Conservation (phyloP, 2,888 invertebrate genomes). For the Drosophila bunnanda region DNA sequence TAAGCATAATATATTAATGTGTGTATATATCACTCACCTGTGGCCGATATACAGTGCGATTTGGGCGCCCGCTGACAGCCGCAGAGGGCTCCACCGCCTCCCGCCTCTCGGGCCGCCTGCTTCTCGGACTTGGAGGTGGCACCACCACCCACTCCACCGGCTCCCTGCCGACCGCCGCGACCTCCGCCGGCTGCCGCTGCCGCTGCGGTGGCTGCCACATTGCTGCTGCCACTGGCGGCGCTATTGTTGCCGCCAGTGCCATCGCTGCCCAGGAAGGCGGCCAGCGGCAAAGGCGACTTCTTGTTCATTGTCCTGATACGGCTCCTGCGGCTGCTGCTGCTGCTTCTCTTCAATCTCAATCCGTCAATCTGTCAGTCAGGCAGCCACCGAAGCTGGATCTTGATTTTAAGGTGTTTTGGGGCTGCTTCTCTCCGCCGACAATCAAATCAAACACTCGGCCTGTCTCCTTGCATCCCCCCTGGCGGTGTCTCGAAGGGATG, state of each 20-base stretch:
- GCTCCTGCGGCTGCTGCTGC: constrained; percentile 20
- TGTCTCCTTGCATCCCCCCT: constrained; percentile 64
- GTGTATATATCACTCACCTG: constrained; percentile 82
- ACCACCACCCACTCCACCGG: constrained; percentile 40
- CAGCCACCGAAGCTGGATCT: background rate
- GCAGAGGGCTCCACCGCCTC: constrained; percentile 70
- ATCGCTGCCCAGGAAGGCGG: constrained; percentile 76
- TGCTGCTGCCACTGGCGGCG: constrained; percentile 30
- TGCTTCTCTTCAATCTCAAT: constrained; percentile 15
- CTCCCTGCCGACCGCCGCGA: constrained; percentile 35
- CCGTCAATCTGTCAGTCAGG: constrained; percentile 52
- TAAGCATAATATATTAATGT: too few relatives aligned
- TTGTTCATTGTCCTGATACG: constrained; percentile 78
- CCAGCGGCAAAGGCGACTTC: constrained; percentile 82
- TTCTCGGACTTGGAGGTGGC: constrained; percentile 74
- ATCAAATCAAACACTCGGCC: constrained; percentile 72
- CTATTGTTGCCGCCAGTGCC: constrained; percentile 34
- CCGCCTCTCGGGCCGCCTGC: constrained; percentile 75
- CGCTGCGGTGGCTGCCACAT: constrained; percentile 29
- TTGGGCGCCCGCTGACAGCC: constrained; percentile 85
- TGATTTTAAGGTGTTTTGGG: background rate
- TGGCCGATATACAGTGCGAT: constrained; percentile 85
- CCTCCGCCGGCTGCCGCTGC: constrained; percentile 16
- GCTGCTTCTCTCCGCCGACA: constrained; percentile 46
- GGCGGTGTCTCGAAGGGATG: background rate